These are phyloP conservation scores for Laticauda colubrina DNA, from an alignment of 2,113 vertebrate genomes.

Conservation along the genomic window DNA sequence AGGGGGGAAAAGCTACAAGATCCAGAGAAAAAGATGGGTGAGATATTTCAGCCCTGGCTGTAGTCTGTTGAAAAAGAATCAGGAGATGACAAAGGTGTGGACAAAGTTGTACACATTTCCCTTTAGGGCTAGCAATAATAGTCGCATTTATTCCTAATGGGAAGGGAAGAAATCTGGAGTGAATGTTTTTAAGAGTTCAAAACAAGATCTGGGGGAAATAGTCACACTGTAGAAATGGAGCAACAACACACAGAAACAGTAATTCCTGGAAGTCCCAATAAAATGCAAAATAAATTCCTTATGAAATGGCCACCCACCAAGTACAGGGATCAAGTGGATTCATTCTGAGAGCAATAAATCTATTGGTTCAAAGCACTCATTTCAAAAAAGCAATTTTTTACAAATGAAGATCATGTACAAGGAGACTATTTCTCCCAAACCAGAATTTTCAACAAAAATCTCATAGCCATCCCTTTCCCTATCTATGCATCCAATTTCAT, in stretches of 20 bases:
- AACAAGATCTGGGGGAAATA: background rate
- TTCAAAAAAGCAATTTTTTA: background rate
- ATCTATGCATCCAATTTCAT: background rate
- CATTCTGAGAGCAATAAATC: background rate
- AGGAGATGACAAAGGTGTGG: background rate
- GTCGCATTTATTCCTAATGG: background rate
- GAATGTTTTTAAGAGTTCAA: background rate
- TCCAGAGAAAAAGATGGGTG: background rate
- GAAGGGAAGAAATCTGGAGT: background rate
- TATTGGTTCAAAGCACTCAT: background rate
- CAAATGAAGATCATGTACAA: background rate
- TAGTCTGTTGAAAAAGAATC: background rate
- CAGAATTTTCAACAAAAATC: background rate
- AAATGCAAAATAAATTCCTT: background rate
- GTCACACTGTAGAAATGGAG: background rate
- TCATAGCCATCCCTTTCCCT: background rate
- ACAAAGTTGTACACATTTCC: background rate
- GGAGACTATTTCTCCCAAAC: background rate
- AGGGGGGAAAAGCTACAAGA: background rate
- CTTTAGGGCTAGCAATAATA: background rate
- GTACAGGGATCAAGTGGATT: background rate
- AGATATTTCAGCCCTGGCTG: background rate
- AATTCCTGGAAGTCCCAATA: background rate
- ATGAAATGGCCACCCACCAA: background rate
- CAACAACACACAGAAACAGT: background rate